Percentiles rank a stretch among this genome's conserved stretches.
Evolutionary conservation across 2,113 vertebrate genomes (phyloP).

Genomic region (Scophthalmus maximus): DNA sequence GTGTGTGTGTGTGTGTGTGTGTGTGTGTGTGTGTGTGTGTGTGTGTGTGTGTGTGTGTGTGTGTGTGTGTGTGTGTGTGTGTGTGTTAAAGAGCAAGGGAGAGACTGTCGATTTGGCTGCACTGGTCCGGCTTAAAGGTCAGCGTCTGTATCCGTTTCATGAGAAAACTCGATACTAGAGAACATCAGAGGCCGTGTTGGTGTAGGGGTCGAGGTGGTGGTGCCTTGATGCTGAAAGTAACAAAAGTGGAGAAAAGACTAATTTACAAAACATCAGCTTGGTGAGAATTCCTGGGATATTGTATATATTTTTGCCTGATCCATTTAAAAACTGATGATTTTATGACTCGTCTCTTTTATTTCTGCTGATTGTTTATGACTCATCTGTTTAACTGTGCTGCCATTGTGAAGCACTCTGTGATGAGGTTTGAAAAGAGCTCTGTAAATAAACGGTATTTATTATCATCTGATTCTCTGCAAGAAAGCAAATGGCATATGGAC

Average conservation of each 20-base stretch:
- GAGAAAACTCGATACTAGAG: slow-evolving; percentile 60
- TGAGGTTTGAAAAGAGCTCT: too few relatives aligned
- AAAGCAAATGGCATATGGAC: too few relatives aligned
- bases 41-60: slow-evolving; percentile 4
- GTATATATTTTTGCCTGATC: too few relatives aligned
- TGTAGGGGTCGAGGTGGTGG: background rate
- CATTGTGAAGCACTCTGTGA: too few relatives aligned
- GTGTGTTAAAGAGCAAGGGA: slow-evolving; percentile 2
- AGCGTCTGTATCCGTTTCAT: slow-evolving; percentile 68
- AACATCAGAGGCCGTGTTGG: slow-evolving; percentile 25
- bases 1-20: background rate
- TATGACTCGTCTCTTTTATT: too few relatives aligned
- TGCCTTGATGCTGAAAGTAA: background rate
- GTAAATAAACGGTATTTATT: too few relatives aligned
- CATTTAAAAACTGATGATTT: too few relatives aligned
- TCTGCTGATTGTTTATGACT: too few relatives aligned
- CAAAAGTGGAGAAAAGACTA: background rate
- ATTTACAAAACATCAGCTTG: background rate
- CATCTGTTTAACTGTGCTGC: too few relatives aligned
- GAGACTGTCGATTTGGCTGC: slow-evolving; percentile 36
- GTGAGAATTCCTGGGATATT: too few relatives aligned
- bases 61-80: background rate
- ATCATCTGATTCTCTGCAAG: too few relatives aligned
- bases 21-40: background rate
- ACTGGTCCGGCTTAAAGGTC: slow-evolving; percentile 62